Conservation (phyloP, 1,140 invertebrate species). For the Zaprionus nigranus region DNA sequence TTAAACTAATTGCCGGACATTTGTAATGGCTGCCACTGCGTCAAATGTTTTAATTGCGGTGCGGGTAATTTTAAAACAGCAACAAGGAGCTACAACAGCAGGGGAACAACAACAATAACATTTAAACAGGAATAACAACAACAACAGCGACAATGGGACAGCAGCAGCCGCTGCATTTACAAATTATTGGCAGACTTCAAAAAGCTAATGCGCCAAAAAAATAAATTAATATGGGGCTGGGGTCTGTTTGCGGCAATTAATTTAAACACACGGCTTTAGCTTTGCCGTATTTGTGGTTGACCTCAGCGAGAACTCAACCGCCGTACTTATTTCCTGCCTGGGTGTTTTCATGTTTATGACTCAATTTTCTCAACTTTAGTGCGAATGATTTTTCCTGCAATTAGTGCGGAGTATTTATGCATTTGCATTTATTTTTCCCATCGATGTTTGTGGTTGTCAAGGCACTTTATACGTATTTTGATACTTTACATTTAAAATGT, state of each 20-base stretch:
- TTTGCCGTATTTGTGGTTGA: slow-evolving; percentile 78
- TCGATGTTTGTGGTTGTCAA: too few species aligned
- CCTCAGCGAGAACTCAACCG: slow-evolving; percentile 24
- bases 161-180: slow-evolving; percentile 53
- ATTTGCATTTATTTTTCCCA: not conserved
- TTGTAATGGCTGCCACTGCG: slow-evolving; percentile 71
- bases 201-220: slow-evolving; percentile 50
- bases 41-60: slow-evolving; percentile 73
- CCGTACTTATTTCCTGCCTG: not conserved
- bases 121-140: slow-evolving; percentile 19
- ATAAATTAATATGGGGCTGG: slow-evolving; percentile 60
- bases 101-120: not conserved
- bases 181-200: slow-evolving; percentile 73
- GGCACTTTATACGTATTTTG: too few species aligned
- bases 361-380: slow-evolving; percentile 25
- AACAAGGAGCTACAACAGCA: slow-evolving; percentile 32
- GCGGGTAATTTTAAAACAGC: slow-evolving; percentile 42
- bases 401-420: not conserved
- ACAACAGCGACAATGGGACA: slow-evolving; percentile 18
- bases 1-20: slow-evolving; percentile 77
- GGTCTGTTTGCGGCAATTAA: slow-evolving; percentile 77
- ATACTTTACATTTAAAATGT: too few species aligned
- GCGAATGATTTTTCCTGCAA: not conserved
- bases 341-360: slow-evolving; percentile 38
- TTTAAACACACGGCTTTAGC: slow-evolving; percentile 75